Evolutionary conservation across 2,113 vertebrate species (phyloP), one percentile per base, ranked within the genome.

Genomic region (Hippocampus zosterae): DNA sequence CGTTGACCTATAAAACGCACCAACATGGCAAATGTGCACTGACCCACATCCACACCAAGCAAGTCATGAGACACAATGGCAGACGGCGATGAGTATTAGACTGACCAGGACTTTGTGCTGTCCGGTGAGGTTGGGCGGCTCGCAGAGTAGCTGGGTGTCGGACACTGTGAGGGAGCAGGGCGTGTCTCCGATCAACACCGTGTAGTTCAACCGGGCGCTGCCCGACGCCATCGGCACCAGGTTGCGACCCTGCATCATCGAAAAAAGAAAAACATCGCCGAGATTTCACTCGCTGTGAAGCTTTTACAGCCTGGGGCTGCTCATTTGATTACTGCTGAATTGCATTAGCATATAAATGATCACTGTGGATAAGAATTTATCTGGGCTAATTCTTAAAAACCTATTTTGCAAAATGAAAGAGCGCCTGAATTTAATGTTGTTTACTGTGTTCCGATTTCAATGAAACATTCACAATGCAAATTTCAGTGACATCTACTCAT

Each of bases 61-160:
- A 69, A 46, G 29, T 37, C 71, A 69, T 59, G 67, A 77, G 62
- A 73, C 19, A 63, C 56, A 67, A n/a, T 42, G 64, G 67, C 27
- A 12, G 66, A 57, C 37, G 76, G 19, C 48, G 53, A 69, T 62
- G 2, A 7, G 21, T 11, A 37, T 9, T 0, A 52, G 50, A 88
- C 94, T 92, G 80, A 99, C 97, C 94, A 94, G 92, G 80, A 99
- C 94, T 92, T 95, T 97, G 89, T 98, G 95, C 84, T 98, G 96
- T 8, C 97, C 97, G 0, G 90, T 97, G 87, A 99, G 94, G 77
- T 93, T 95, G 1, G 97, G 97, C 0, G 96, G 96, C 74, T 99
- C 97, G 0, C 97, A 98, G 42, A 98, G 94, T 67, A 99, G 88
- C 84, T 99, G 97, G 0, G 96, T 98, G 90, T 99, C 97, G 0